Conservation (phyloP, 2,888 invertebrate genomes). For the Salticus scenicus region DNA sequence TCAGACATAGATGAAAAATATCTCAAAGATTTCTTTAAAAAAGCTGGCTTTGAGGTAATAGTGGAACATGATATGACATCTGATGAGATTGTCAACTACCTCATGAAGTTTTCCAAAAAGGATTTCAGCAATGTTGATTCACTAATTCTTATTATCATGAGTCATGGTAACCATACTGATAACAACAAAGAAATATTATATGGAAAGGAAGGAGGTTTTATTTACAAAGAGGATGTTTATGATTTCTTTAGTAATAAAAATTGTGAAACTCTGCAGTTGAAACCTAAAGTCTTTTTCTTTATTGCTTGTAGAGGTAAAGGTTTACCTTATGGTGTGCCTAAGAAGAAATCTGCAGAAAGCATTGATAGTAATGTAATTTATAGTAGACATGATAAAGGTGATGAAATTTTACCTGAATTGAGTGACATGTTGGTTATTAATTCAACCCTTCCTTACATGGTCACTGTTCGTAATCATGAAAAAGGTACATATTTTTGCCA, state of each 20-base stretch:
- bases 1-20: constrained; percentile 64
- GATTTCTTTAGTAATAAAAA: constrained; percentile 34
- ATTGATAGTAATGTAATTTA: constrained; percentile 14
- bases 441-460: constrained; percentile 34
- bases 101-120: constrained; percentile 35
- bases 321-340: constrained; percentile 9
- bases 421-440: constrained; percentile 36
- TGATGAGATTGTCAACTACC: constrained; percentile 20
- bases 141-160: constrained; percentile 67
- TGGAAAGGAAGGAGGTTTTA: constrained; percentile 14
- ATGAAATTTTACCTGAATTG: background rate
- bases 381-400: no score
- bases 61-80: constrained; percentile 21
- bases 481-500: constrained; percentile 47
- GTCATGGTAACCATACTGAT: constrained; percentile 66
- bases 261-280: constrained; percentile 21
- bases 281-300: constrained; percentile 56
- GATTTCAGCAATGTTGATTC: constrained; percentile 51
- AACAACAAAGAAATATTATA: constrained; percentile 31
- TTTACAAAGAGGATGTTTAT: constrained; percentile 25
- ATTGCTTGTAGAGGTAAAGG: constrained; percentile 43
- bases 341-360: background rate
- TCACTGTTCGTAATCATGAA: constrained; percentile 28
- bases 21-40: constrained; percentile 44
- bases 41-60: constrained; percentile 51